Conservation (phyloP, 2,113 vertebrate genomes). For the Hypanus sabinus region DNA sequence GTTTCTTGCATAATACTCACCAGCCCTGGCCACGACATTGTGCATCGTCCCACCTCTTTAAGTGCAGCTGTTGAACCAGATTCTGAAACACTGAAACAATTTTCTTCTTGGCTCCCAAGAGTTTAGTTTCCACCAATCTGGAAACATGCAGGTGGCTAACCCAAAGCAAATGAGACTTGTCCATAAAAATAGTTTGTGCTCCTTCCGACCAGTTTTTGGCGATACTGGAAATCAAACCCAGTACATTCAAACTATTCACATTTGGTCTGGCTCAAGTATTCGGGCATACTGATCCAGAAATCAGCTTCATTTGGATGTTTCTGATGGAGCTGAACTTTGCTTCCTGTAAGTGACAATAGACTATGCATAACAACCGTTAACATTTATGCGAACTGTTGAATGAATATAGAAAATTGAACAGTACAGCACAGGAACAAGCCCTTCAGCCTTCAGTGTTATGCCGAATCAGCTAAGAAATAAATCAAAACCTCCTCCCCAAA, state of each 20-base stretch:
- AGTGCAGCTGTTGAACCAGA: background rate
- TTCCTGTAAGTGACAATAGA: background rate
- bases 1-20: background rate
- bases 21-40: background rate
- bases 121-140: background rate
- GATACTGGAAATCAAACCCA: background rate
- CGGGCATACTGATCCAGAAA: background rate
- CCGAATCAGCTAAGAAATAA: too few species aligned
- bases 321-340: background rate
- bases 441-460: too few species aligned
- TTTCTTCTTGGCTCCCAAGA: background rate
- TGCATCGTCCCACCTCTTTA: background rate
- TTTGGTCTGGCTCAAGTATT: background rate
- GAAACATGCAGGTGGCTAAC: background rate
- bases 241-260: background rate
- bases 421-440: too few species aligned
- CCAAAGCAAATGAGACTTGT: background rate
- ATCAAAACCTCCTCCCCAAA: too few species aligned
- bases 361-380: background rate
- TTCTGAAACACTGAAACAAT: too few species aligned
- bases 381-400: background rate
- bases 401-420: too few species aligned
- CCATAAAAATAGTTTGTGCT: background rate
- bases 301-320: background rate
- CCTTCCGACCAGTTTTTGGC: background rate